Evolutionary conservation across 2,113 vertebrate genomes (phyloP).

Genomic region (Pelecanoides urinatrix): DNA sequence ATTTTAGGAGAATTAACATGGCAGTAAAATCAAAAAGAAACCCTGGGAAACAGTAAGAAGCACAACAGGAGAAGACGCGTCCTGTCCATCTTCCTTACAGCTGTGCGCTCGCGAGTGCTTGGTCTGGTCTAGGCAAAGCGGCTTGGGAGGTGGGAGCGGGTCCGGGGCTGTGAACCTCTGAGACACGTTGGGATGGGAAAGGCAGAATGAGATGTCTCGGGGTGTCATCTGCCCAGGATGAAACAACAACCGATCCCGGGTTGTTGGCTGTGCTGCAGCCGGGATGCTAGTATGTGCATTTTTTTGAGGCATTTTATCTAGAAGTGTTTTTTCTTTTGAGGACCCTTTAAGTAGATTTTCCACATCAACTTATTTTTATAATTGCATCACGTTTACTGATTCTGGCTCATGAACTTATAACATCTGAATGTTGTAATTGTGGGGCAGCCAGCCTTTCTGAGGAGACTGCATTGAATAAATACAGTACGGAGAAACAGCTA

Average conservation of each 20-base stretch:
- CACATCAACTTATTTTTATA: conserved; percentile 49
- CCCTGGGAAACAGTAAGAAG: background rate
- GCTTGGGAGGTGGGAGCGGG: background rate
- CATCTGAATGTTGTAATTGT: background rate
- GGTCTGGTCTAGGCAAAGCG: background rate
- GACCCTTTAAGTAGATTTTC: conserved; percentile 44
- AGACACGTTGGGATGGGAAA: background rate
- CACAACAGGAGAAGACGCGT: background rate
- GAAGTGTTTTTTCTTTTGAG: conserved; percentile 37
- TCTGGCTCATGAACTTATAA: conserved; percentile 26
- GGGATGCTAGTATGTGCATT: background rate
- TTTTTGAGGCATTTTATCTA: conserved; percentile 57
- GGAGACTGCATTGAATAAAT: background rate
- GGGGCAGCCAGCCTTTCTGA: background rate
- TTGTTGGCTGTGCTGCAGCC: background rate
- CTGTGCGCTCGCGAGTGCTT: background rate
- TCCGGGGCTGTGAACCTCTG: background rate
- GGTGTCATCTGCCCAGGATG: background rate
- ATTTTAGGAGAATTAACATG: conserved; percentile 1
- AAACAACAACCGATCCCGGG: background rate
- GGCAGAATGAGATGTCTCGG: background rate
- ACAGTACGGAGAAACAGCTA: background rate
- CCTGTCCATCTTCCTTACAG: background rate
- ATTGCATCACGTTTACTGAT: conserved; percentile 55
- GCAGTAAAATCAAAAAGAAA: conserved; percentile 1